Evolutionary conservation across 2,888 invertebrate genomes (phyloP).

Genomic region (Heliconius aoede): DNA sequence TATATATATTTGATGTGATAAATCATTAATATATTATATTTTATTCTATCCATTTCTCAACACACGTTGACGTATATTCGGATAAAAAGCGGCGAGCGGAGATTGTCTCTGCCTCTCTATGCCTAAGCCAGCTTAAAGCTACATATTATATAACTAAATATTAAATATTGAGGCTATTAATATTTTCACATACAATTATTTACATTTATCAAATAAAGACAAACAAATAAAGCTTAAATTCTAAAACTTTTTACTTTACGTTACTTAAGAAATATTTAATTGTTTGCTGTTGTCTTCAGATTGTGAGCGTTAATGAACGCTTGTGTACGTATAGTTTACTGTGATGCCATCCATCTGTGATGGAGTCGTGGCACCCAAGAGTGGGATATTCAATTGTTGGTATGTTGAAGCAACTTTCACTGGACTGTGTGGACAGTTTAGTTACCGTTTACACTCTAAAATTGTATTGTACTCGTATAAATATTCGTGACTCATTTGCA

Average conservation of each 20-base stretch:
- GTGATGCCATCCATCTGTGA: constrained; percentile 40
- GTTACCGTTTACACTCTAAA: constrained; percentile 27
- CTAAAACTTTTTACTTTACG: too few species aligned
- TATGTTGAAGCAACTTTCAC: constrained; percentile 41
- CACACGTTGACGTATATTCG: too few species aligned
- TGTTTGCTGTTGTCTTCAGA: constrained; percentile 7
- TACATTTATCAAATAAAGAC: too few species aligned
- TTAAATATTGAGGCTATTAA: background rate
- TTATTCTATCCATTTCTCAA: background rate
- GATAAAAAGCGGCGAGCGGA: too few species aligned
- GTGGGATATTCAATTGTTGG: constrained; percentile 51
- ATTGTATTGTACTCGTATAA: constrained; percentile 9
- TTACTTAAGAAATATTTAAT: too few species aligned
- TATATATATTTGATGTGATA: too few species aligned
- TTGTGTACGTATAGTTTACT: constrained; percentile 4
- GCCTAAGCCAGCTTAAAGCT: too few species aligned
- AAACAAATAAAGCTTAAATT: background rate
- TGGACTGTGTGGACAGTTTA: constrained; percentile 17
- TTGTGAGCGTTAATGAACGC: constrained; percentile 9
- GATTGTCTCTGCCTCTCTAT: too few species aligned
- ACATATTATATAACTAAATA: background rate
- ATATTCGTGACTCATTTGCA: constrained; percentile 6
- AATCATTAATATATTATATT: background rate
- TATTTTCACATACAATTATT: background rate
- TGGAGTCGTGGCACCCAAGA: constrained; percentile 44